phyloP scores from a whole-genome alignment of 2,113 vertebrate species.

The Lethenteron camtschaticum region DNA sequence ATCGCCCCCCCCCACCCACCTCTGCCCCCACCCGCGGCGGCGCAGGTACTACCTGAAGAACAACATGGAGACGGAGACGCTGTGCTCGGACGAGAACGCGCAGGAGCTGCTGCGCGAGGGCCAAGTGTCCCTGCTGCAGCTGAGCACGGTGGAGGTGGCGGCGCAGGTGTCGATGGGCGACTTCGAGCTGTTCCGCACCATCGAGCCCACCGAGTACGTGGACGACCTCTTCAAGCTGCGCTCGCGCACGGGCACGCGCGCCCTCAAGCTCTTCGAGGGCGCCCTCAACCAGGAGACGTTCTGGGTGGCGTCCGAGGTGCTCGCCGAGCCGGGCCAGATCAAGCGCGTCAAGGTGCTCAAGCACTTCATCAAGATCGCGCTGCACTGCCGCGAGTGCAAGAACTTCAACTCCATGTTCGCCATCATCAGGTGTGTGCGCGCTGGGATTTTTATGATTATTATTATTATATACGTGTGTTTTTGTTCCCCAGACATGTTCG shows the following conservation, averaged over 20 bases:
- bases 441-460: neutral
- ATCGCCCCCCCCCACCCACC: slow-evolving; percentile 52
- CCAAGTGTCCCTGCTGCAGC: slow-evolving; percentile 66
- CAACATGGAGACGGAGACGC: slow-evolving; percentile 95
- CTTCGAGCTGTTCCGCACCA: slow-evolving; percentile 82
- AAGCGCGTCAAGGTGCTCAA: slow-evolving; percentile 96
- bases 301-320: slow-evolving; percentile 88
- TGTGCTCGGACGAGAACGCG: slow-evolving; percentile 89
- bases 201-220: slow-evolving; percentile 91
- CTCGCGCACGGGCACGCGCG: slow-evolving; percentile 45
- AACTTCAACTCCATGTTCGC: slow-evolving; percentile 99
- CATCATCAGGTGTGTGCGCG: slow-evolving; percentile 58
- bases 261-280: slow-evolving; percentile 87
- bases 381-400: slow-evolving; percentile 98
- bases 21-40: neutral
- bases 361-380: slow-evolving; percentile 91
- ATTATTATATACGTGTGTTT: neutral
- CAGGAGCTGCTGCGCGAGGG: slow-evolving; percentile 77
- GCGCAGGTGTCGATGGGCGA: slow-evolving; percentile 90
- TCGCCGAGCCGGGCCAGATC: slow-evolving; percentile 74
- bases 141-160: slow-evolving; percentile 83
- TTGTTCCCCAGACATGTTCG: too few species aligned
- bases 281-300: slow-evolving; percentile 97
- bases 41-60: slow-evolving; percentile 88
- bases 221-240: slow-evolving; percentile 83